Evolutionary conservation across 2,888 invertebrate species (phyloP).

Genomic region (Heliconius aoede): DNA sequence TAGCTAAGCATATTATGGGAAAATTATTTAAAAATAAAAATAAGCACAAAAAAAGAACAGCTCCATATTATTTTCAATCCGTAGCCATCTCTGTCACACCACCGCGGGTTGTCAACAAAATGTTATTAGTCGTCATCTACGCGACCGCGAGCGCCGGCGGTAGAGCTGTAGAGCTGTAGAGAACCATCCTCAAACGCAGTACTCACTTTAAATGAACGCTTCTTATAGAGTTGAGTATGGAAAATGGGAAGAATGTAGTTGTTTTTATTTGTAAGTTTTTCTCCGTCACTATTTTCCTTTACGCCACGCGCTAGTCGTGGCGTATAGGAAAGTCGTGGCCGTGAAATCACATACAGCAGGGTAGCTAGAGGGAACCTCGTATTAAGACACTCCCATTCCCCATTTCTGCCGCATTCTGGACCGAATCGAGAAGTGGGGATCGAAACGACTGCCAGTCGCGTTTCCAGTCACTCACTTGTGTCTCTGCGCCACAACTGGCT

Average conservation of each 20-base stretch:
- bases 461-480: too few species aligned
- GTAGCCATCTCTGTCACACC: constrained; percentile 63
- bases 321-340: too few species aligned
- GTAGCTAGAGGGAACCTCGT: too few species aligned
- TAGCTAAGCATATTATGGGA: background rate
- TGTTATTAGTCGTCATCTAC: constrained; percentile 72
- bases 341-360: too few species aligned
- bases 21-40: background rate
- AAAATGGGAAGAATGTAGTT: background rate
- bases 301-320: too few species aligned
- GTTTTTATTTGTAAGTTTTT: background rate
- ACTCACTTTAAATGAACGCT: constrained; percentile 39
- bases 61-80: constrained; percentile 41
- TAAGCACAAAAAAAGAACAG: constrained; percentile 16
- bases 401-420: too few species aligned
- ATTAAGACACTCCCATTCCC: too few species aligned
- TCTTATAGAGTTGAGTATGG: constrained; percentile 22
- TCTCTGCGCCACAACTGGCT: too few species aligned
- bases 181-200: constrained; percentile 51
- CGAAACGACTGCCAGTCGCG: too few species aligned
- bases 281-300: too few species aligned
- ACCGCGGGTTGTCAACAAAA: constrained; percentile 72
- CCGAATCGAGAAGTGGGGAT: too few species aligned
- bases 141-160: constrained; percentile 51
- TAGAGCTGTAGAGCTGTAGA: constrained; percentile 51